Evolutionary conservation across 1,140 invertebrate species (phyloP).

Genomic region (Aricia agestis): DNA sequence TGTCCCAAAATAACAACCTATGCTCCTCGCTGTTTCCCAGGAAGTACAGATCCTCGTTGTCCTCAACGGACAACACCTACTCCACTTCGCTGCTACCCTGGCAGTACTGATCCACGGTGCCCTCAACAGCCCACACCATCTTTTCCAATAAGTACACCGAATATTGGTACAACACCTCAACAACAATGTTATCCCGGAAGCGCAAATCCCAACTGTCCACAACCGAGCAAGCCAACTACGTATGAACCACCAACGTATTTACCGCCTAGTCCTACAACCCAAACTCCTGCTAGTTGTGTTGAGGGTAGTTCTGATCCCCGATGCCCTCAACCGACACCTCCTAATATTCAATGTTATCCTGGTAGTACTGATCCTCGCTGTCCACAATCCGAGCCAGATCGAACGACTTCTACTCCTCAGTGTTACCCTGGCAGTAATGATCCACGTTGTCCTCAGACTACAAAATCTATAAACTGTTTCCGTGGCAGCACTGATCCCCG

Average conservation of each 20-base stretch:
- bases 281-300: conserved; percentile 33
- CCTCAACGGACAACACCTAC: conserved; percentile 30
- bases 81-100: conserved; percentile 34
- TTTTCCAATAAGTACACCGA: conserved; percentile 10
- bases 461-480: conserved; percentile 41
- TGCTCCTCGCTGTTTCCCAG: conserved; percentile 41
- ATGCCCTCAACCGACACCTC: conserved; percentile 41
- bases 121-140: conserved; percentile 27
- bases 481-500: conserved; percentile 62
- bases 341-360: conserved; percentile 33
- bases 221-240: conserved; percentile 24
- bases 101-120: conserved; percentile 31
- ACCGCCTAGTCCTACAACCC: conserved; percentile 29
- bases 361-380: conserved; percentile 57
- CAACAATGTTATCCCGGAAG: conserved; percentile 64
- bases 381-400: conserved; percentile 32
- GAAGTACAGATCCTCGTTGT: conserved; percentile 53
- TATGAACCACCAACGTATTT: conserved; percentile 22
- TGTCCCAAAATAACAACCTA: conserved; percentile 40
- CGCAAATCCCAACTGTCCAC: conserved; percentile 58
- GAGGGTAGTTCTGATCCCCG: conserved; percentile 21
- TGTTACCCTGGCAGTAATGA: conserved; percentile 69
- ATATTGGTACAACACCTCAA: conserved; percentile 30
- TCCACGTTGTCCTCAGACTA: conserved; percentile 39
- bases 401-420: conserved; percentile 35